phyloP scores from a whole-genome alignment of 1,140 invertebrate genomes.

The Druon quercuslanigerum region DNA sequence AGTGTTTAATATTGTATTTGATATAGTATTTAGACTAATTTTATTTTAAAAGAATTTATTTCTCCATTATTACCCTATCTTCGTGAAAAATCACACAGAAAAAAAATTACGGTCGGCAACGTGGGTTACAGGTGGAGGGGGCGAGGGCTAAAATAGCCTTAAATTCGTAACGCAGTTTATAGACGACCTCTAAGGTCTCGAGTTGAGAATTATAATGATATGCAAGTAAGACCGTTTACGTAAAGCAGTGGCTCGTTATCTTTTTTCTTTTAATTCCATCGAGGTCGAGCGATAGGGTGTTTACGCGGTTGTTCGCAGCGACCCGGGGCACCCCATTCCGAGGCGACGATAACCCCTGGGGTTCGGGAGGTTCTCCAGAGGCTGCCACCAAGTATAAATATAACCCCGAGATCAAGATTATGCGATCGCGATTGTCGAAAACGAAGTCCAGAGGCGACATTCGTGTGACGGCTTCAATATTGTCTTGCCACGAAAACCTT shows the following conservation, averaged over 20 bases:
- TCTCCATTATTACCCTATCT: no score
- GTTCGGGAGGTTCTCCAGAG: conserved; percentile 35
- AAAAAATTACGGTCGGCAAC: no score
- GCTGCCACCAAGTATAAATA: conserved; percentile 41
- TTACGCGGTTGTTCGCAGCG: conserved; percentile 61
- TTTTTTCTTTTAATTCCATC: conserved; percentile 45
- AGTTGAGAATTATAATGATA: background rate
- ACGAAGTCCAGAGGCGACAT: conserved; percentile 33
- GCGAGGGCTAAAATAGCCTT: no score
- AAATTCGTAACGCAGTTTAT: no score
- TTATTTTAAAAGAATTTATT: no score
- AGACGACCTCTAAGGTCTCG: no score
- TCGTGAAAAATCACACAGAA: no score
- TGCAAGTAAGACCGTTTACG: background rate
- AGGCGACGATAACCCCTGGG: conserved; percentile 49
- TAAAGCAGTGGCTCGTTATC: conserved; percentile 45
- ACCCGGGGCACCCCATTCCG: conserved; percentile 55
- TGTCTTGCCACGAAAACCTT: conserved; percentile 13
- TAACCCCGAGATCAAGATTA: conserved; percentile 28
- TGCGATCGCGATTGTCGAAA: conserved; percentile 27
- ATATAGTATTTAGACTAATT: no score
- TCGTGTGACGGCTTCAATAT: conserved; percentile 15
- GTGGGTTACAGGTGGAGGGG: no score
- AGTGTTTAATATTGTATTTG: no score
- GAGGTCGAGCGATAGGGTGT: conserved; percentile 60